phyloP scores from a whole-genome alignment of 2,113 vertebrate genomes.

The Pantherophis guttatus region DNA sequence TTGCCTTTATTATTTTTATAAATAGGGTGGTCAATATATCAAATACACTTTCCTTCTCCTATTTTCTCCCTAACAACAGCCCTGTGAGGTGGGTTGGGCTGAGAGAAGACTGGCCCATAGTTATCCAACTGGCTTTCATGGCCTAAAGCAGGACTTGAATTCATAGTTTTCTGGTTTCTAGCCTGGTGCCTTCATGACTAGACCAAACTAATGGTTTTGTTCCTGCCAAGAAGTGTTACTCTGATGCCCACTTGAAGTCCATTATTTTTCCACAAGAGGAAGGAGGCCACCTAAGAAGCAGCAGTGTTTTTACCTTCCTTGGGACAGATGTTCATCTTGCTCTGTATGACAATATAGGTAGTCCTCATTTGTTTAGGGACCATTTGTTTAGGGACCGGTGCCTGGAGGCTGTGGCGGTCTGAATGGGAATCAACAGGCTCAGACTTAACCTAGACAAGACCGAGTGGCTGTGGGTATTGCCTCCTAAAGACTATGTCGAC shows the following conservation, averaged over 20 bases:
- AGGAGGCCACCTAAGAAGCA: neutral
- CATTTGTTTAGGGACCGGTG: neutral
- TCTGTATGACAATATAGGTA: neutral
- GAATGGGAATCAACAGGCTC: too few relatives aligned
- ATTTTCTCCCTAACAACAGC: neutral
- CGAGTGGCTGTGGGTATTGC: too few relatives aligned
- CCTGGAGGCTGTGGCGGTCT: too few relatives aligned
- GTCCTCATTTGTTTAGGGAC: neutral
- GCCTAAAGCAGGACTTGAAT: neutral
- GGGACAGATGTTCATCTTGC: constrained; percentile 35
- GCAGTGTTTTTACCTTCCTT: neutral
- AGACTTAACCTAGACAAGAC: too few relatives aligned
- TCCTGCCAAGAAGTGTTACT: neutral
- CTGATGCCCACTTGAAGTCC: neutral
- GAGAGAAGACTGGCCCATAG: neutral
- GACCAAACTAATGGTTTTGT: neutral
- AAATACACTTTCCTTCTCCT: neutral
- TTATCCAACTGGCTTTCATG: neutral
- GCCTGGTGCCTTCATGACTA: neutral
- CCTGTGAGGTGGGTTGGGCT: neutral
- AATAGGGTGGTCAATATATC: neutral
- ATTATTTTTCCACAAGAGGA: neutral
- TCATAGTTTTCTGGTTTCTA: neutral
- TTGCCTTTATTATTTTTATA: neutral
- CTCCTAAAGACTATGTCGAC: too few relatives aligned